phyloP scores from a whole-genome alignment of 2,888 invertebrate species.

The Vannuccia rotundouncinata region DNA sequence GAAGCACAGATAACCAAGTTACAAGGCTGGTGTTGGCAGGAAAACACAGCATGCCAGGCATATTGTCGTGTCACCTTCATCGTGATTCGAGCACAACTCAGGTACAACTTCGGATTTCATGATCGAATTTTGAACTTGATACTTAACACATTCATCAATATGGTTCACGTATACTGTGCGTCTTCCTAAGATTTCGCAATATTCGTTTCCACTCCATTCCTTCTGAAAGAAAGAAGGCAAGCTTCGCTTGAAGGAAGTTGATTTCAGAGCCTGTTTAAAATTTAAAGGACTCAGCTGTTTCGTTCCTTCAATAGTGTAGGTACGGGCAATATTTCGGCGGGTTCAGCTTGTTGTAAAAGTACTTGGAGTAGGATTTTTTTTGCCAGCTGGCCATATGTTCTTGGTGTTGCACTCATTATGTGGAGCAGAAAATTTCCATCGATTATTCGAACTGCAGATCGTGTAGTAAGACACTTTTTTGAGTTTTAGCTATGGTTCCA shows the following conservation, averaged over 20 bases:
- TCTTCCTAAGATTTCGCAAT: neutral
- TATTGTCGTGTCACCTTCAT: constrained; percentile 23
- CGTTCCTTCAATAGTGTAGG: neutral
- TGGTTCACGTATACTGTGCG: neutral
- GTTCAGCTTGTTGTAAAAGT: neutral
- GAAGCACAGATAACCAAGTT: constrained; percentile 24
- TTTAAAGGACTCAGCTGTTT: neutral
- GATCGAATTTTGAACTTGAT: constrained; percentile 9
- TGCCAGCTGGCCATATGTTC: neutral
- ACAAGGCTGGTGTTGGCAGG: constrained; percentile 24
- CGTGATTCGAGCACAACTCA: constrained; percentile 26
- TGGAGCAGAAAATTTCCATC: neutral
- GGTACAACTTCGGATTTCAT: constrained; percentile 26
- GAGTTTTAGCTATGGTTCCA: neutral
- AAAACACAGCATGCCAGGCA: constrained; percentile 26
- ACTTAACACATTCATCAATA: neutral
- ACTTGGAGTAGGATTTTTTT: neutral
- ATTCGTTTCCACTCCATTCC: neutral
- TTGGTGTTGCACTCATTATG: neutral
- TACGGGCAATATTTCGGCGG: neutral
- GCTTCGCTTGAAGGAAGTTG: neutral
- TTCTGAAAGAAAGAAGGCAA: neutral
- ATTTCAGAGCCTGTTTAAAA: neutral
- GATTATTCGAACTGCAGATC: neutral
- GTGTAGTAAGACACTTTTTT: neutral